Evolutionary conservation across 2,797 vertebrate species (phyloP).

Genomic region (Scolopax rusticola): DNA sequence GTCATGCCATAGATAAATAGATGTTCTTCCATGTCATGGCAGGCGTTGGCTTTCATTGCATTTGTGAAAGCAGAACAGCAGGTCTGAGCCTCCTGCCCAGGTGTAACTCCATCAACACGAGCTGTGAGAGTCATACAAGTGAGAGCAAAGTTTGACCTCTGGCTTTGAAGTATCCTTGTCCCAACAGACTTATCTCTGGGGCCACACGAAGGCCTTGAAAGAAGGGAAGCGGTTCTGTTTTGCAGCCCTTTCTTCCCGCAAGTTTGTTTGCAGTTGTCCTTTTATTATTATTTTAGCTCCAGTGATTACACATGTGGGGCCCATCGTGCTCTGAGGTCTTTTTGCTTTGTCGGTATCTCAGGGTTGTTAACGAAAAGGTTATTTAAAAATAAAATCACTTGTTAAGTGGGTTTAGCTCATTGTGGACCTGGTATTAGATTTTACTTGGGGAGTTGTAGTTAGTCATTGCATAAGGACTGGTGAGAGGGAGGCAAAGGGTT

Average conservation of each 20-base stretch:
- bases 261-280: slow-evolving; percentile 49
- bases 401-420: background rate
- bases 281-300: slow-evolving; percentile 33
- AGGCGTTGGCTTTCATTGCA: background rate
- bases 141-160: slow-evolving; percentile 29
- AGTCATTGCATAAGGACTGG: background rate
- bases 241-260: background rate
- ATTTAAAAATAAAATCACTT: slow-evolving; percentile 6
- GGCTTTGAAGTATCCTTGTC: slow-evolving; percentile 47
- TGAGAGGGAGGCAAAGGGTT: slow-evolving; percentile 42
- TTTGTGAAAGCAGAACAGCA: background rate
- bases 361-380: background rate
- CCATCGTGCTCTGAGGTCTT: background rate
- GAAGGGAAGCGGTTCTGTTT: slow-evolving; percentile 22
- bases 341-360: background rate
- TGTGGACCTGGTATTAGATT: background rate
- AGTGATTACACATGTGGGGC: background rate
- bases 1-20: background rate
- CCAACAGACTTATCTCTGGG: slow-evolving; percentile 39
- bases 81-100: background rate
- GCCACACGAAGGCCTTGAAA: slow-evolving; percentile 32
- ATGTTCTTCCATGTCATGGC: background rate
- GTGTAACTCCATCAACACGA: background rate
- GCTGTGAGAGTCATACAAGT: background rate
- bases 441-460: background rate